phyloP scores from a whole-genome alignment of 1,140 invertebrate genomes.

The Medauroidea extradentata region DNA sequence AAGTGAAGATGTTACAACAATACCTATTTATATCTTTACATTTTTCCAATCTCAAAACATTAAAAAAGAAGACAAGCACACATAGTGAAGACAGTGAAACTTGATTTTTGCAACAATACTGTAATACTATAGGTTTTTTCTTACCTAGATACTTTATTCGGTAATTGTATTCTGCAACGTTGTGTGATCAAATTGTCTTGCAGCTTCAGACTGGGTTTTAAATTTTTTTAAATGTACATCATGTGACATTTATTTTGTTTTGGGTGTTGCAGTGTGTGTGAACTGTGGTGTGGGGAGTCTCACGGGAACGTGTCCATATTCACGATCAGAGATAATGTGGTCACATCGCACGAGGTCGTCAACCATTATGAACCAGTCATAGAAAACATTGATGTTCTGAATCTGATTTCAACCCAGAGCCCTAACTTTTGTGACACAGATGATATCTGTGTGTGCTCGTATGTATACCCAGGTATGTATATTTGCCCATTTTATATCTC shows the following conservation, averaged over 20 bases:
- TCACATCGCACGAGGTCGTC: conserved; percentile 55
- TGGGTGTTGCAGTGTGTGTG: conserved; percentile 47
- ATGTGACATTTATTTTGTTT: neutral
- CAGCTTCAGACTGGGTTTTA: neutral
- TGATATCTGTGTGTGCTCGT: conserved; percentile 64
- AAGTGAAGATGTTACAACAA: too few species aligned
- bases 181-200: neutral
- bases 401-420: conserved; percentile 49
- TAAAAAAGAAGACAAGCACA: too few species aligned
- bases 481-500: too few species aligned
- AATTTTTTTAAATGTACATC: neutral
- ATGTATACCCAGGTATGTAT: conserved; percentile 62
- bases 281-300: conserved; percentile 73
- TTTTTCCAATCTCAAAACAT: too few species aligned
- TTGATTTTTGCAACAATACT: too few species aligned
- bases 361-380: conserved; percentile 54
- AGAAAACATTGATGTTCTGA: conserved; percentile 57
- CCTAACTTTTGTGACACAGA: conserved; percentile 26
- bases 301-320: conserved; percentile 70
- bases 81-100: too few species aligned
- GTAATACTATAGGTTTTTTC: too few species aligned
- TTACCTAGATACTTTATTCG: too few species aligned
- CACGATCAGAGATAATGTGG: conserved; percentile 52
- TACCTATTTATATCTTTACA: too few species aligned
- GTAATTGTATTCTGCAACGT: too few species aligned